phyloP scores from a whole-genome alignment of 2,113 vertebrate species.

The Scalopus aquaticus region DNA sequence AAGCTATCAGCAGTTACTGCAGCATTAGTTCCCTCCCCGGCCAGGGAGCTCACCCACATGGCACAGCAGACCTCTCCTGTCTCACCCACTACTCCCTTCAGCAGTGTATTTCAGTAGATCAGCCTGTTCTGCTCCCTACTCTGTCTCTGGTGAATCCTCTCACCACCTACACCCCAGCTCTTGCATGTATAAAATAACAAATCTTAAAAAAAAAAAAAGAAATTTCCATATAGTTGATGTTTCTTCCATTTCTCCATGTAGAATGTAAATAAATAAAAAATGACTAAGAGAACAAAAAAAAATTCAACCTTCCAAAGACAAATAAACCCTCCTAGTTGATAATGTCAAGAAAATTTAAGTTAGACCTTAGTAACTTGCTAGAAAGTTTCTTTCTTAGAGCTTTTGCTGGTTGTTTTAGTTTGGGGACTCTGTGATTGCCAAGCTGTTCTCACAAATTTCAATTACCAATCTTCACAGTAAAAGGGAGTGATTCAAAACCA shows the following conservation, averaged over 20 bases:
- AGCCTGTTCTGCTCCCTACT: no score
- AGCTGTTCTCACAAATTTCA: conserved; percentile 10
- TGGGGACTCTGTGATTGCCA: not conserved
- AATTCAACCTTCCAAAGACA: not conserved
- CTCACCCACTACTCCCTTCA: no score
- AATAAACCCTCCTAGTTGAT: not conserved
- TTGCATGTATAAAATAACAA: no score
- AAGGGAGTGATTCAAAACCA: not conserved
- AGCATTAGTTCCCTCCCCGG: no score
- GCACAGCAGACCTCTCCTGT: no score
- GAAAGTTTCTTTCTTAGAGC: not conserved
- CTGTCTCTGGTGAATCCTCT: no score
- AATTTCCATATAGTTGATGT: not conserved
- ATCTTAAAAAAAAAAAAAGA: no score
- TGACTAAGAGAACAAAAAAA: not conserved
- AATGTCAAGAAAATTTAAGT: not conserved
- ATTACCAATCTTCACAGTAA: not conserved
- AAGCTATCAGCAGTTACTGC: no score
- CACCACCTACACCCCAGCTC: no score
- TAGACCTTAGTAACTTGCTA: not conserved
- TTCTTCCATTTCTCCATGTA: not conserved
- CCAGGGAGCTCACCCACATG: no score
- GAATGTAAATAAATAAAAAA: not conserved
- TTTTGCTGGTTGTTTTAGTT: not conserved
- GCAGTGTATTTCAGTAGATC: no score